A percentile compares a stretch with the other conserved stretches of the same genome.
phyloP scores from a whole-genome alignment of 35 echinoderm and acorn worm genomes.

The Apostichopus californicus region DNA sequence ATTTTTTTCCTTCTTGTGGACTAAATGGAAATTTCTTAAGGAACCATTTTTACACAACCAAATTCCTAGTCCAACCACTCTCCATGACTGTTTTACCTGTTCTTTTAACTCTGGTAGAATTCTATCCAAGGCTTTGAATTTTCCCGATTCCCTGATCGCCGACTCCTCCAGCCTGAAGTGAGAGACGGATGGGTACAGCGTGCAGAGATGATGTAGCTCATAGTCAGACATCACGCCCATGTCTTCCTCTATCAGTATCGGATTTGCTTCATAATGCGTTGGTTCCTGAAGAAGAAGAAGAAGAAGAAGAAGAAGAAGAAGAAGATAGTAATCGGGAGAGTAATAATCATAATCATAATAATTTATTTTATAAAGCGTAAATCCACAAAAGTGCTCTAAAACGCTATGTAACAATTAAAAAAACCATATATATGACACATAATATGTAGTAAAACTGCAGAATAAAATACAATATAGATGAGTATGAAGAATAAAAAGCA shows the following conservation, averaged over 20 bases:
- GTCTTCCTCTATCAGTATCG: constrained; percentile 82
- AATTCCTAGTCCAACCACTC: neutral
- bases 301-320: neutral
- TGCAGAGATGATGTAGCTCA: constrained; percentile 84
- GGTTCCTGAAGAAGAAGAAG: constrained; percentile 72
- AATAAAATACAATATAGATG: too few relatives aligned
- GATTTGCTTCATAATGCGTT: constrained; percentile 85
- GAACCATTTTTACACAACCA: too few relatives aligned
- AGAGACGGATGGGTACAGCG: constrained; percentile 55
- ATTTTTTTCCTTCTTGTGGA: too few relatives aligned
- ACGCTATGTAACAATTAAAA: too few relatives aligned
- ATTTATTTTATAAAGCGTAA: too few relatives aligned
- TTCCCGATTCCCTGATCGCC: constrained; percentile 70
- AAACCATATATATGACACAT: too few relatives aligned
- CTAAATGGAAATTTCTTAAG: too few relatives aligned
- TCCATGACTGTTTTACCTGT: constrained; percentile 45
- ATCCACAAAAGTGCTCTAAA: too few relatives aligned
- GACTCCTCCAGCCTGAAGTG: constrained; percentile 65
- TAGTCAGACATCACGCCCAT: constrained; percentile 95
- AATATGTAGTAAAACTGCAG: too few relatives aligned
- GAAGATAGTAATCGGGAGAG: too few relatives aligned
- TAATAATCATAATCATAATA: too few relatives aligned
- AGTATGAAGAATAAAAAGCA: too few relatives aligned
- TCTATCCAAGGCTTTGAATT: constrained; percentile 79
- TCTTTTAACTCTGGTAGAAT: constrained; percentile 78